phyloP scores from a whole-genome alignment of 2,888 invertebrate genomes.

The Ethmia dodecea region DNA sequence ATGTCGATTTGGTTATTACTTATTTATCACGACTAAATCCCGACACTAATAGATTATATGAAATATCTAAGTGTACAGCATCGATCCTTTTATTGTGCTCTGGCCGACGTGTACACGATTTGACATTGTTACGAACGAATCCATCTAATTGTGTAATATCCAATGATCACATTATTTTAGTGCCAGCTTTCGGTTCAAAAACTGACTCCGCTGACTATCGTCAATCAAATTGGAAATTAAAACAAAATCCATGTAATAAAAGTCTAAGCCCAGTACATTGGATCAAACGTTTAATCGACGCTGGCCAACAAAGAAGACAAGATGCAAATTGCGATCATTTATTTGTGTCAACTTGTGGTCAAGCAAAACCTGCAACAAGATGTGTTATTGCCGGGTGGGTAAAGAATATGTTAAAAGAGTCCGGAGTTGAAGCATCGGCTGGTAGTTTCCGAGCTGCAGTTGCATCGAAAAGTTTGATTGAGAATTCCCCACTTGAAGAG shows the following conservation, averaged over 20 bases:
- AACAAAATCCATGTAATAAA: background rate
- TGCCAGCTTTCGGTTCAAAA: constrained; percentile 6
- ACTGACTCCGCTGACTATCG: background rate
- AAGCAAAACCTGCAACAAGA: background rate
- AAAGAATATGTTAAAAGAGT: background rate
- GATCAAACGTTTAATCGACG: no score
- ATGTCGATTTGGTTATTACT: constrained; percentile 8
- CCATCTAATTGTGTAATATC: background rate
- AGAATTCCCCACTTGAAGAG: background rate
- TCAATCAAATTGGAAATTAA: constrained; percentile 1
- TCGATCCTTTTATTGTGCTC: background rate
- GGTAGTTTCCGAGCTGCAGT: background rate
- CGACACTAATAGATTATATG: background rate
- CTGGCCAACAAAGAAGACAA: no score
- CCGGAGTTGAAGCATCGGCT: background rate
- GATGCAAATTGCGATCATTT: background rate
- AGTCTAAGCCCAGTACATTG: no score
- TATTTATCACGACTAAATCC: constrained; percentile 14
- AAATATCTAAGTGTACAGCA: background rate
- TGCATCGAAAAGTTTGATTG: background rate
- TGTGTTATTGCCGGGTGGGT: background rate
- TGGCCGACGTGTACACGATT: constrained; percentile 2
- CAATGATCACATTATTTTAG: background rate
- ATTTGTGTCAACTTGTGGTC: background rate
- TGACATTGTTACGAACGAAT: background rate